These are phyloP conservation scores for Fistularia commersonii DNA, from an alignment of 2,797 vertebrate species.

Conservation along the genomic window DNA sequence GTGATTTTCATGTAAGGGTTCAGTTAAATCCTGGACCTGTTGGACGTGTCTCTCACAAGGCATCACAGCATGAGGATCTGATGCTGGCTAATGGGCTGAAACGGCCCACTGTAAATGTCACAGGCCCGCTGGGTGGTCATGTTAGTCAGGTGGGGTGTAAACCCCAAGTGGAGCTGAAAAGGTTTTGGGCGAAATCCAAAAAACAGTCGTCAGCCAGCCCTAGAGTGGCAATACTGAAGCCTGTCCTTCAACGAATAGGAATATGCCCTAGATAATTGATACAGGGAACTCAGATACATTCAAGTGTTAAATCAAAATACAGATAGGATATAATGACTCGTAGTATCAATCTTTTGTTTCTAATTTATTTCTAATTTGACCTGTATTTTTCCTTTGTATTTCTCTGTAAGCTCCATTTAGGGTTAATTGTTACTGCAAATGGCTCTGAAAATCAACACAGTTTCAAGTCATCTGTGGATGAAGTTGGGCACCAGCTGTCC, in stretches of 20 bases:
- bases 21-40: slow-evolving; percentile 41
- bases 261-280: not conserved
- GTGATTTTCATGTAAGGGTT: slow-evolving; percentile 25
- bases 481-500: slow-evolving; percentile 9
- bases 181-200: slow-evolving; percentile 49
- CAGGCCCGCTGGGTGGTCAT: slow-evolving; percentile 58
- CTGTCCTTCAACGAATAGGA: slow-evolving; percentile 5
- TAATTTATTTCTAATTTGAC: not conserved
- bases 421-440: slow-evolving; percentile 1
- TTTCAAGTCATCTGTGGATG: not conserved
- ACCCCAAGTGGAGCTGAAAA: slow-evolving; percentile 51
- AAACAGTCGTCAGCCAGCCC: slow-evolving; percentile 23
- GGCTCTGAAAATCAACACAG: slow-evolving; percentile 1
- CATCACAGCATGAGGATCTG: slow-evolving; percentile 38
- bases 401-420: not conserved
- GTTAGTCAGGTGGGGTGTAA: slow-evolving; percentile 56
- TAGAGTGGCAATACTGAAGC: slow-evolving; percentile 5
- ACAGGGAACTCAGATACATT: not conserved
- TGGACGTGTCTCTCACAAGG: slow-evolving; percentile 53
- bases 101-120: slow-evolving; percentile 51
- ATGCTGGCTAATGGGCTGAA: slow-evolving; percentile 58
- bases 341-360: not conserved
- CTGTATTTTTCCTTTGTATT: not conserved
- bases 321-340: not conserved
- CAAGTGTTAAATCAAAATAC: not conserved